Conservation (phyloP, 1,140 invertebrate genomes). For the Conus ventricosus region DNA sequence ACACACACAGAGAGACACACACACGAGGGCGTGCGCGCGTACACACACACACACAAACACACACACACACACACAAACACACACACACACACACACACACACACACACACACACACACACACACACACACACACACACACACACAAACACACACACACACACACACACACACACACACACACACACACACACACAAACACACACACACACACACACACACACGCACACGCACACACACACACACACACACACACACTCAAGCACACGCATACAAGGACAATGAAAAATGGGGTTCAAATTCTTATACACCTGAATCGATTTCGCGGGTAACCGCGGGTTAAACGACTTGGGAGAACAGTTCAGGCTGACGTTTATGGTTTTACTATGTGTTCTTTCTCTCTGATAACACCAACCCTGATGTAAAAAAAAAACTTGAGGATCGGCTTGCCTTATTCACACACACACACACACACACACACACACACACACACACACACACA, state of each 20-base stretch:
- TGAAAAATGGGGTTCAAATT: neutral
- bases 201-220: neutral
- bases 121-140: no score
- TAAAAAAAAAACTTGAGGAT: neutral
- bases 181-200: no score
- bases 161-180: no score
- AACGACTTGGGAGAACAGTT: no score
- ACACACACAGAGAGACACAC: slow-evolving; percentile 6
- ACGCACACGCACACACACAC: neutral
- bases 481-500: slow-evolving; percentile 10
- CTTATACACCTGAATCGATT: no score
- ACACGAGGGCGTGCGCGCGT: neutral
- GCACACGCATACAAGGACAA: slow-evolving; percentile 4
- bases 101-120: neutral
- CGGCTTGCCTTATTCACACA: neutral
- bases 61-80: neutral
- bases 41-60: slow-evolving; percentile 24
- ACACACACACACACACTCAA: neutral
- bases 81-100: neutral
- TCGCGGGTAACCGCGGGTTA: no score
- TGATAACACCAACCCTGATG: no score
- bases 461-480: slow-evolving; percentile 5
- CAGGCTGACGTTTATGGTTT: no score
- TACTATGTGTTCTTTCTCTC: no score
- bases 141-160: no score